Evolutionary conservation across 2,113 vertebrate genomes (phyloP).

Genomic region (Potamarius usumacintae): DNA sequence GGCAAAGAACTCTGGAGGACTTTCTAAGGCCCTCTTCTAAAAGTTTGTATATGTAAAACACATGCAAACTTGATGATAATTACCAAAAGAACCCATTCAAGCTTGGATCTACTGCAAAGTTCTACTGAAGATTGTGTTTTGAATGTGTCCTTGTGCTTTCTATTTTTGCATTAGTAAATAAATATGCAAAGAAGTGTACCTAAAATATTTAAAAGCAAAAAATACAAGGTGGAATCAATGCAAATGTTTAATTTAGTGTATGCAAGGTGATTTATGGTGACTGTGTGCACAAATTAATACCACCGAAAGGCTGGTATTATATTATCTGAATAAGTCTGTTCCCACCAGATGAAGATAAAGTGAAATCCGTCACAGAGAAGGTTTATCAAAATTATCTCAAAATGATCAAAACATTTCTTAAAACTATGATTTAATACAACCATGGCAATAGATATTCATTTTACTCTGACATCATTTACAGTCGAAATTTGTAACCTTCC

Average conservation of each 20-base stretch:
- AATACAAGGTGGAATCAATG: not conserved
- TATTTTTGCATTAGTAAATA: not conserved
- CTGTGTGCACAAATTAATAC: not conserved
- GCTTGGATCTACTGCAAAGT: not conserved
- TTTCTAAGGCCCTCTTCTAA: not conserved
- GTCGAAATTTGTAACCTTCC: not conserved
- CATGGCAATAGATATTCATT: not conserved
- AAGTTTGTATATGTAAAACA: conserved; percentile 1
- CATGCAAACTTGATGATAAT: not conserved
- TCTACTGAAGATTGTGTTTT: not conserved
- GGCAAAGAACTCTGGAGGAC: not conserved
- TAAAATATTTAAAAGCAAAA: not conserved
- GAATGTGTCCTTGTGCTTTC: not conserved
- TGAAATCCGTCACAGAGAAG: not conserved
- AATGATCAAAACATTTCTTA: not conserved
- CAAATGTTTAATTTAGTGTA: not conserved
- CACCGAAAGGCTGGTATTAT: not conserved
- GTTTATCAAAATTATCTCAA: not conserved
- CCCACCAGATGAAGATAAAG: not conserved
- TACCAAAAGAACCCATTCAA: not conserved
- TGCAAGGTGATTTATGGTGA: not conserved
- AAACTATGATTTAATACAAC: not conserved
- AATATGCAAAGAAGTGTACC: not conserved
- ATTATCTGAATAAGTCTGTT: not conserved
- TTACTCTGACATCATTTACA: not conserved